phyloP scores from a whole-genome alignment of 2,113 vertebrate genomes.

The Patagioenas fasciata region DNA sequence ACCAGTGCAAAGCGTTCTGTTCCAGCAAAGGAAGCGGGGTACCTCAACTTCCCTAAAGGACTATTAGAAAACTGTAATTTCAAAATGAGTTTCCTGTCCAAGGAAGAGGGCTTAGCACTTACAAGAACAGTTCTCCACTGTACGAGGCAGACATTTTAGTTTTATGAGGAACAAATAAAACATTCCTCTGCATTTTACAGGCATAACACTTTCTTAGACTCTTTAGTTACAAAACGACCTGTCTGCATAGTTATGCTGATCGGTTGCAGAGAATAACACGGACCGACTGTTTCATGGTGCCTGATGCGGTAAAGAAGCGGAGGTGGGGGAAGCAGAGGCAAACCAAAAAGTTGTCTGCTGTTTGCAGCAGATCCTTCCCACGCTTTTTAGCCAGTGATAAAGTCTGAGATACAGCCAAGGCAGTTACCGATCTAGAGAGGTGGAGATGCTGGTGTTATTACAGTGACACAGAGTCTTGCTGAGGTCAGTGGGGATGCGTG shows the following conservation, averaged over 20 bases:
- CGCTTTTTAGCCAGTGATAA: neutral
- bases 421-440: neutral
- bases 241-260: slow-evolving; percentile 32
- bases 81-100: slow-evolving; percentile 59
- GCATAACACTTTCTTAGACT: slow-evolving; percentile 53
- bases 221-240: slow-evolving; percentile 29
- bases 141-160: slow-evolving; percentile 45
- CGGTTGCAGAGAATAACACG: neutral
- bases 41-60: slow-evolving; percentile 61
- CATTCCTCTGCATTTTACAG: slow-evolving; percentile 59
- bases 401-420: neutral
- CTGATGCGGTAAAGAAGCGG: neutral
- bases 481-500: fast-evolving
- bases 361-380: neutral
- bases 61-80: slow-evolving; percentile 65
- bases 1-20: neutral
- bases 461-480: neutral
- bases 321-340: neutral
- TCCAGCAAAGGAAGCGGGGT: slow-evolving; percentile 43
- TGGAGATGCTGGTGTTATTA: fast-evolving
- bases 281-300: slow-evolving; percentile 4
- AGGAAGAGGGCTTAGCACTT: slow-evolving; percentile 57
- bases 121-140: slow-evolving; percentile 42
- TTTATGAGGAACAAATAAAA: slow-evolving; percentile 70
- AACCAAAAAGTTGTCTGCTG: neutral